Percentiles rank a stretch among this genome's conserved stretches.
Conservation (phyloP, 2,797 vertebrate species). For the Tenualosa ilisha region DNA sequence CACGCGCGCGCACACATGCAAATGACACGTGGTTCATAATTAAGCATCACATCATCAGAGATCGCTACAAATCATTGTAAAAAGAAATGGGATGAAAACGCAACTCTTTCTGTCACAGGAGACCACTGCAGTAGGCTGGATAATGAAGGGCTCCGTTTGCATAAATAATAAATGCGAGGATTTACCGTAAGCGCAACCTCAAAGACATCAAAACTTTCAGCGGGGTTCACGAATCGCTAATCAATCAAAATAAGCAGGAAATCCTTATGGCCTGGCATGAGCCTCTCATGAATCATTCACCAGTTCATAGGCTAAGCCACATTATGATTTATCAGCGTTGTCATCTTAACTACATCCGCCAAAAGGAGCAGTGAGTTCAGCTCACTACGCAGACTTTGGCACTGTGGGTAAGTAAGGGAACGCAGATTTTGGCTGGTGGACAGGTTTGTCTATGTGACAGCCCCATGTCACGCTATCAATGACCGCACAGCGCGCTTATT, state of each 20-base stretch:
- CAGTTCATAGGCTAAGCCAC: neutral
- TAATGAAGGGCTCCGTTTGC: neutral
- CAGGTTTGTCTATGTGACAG: neutral
- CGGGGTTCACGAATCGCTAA: neutral
- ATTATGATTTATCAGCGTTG: constrained; percentile 11
- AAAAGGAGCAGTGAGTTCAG: constrained; percentile 15
- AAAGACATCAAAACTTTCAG: constrained; percentile 19
- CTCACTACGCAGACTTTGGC: neutral
- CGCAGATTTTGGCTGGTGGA: neutral
- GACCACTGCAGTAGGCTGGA: neutral
- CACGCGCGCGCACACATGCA: neutral
- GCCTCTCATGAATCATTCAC: constrained; percentile 12
- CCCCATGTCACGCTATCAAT: neutral
- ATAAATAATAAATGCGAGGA: constrained; percentile 11
- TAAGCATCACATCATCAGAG: neutral
- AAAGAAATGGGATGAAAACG: neutral
- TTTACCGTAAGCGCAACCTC: constrained; percentile 20
- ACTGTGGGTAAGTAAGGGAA: neutral
- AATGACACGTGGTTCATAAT: neutral
- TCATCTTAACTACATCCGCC: constrained; percentile 2
- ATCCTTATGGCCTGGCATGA: constrained; percentile 1
- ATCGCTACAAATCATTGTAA: neutral
- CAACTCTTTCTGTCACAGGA: neutral
- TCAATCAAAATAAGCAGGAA: constrained; percentile 6
- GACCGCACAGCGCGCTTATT: neutral